These are phyloP conservation scores for Falco biarmicus DNA, from an alignment of 2,797 vertebrate species.

Conservation along the genomic window DNA sequence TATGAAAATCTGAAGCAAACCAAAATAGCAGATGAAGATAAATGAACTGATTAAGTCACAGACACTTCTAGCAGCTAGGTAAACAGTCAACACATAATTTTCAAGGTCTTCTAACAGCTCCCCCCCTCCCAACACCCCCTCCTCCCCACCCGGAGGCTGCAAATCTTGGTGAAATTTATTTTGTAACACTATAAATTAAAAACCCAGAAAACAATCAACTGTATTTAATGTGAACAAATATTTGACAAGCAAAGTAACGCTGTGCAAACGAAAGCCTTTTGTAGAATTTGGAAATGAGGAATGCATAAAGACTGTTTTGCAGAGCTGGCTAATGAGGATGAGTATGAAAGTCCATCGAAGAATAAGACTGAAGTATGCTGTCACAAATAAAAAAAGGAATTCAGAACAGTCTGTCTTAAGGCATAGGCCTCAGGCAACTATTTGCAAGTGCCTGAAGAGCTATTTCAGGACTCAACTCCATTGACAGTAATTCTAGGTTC, in stretches of 20 bases:
- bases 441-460: neutral
- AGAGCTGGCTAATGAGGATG: neutral
- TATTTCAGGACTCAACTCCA: neutral
- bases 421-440: neutral
- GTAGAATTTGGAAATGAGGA: neutral
- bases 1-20: slow-evolving; percentile 31
- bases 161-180: neutral
- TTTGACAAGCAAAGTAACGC: neutral
- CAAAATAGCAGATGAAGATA: slow-evolving; percentile 50
- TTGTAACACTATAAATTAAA: neutral
- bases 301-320: neutral
- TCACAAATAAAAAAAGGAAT: neutral
- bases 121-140: no score
- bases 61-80: neutral
- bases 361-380: neutral
- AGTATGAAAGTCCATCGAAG: neutral
- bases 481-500: neutral
- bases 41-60: slow-evolving; percentile 53
- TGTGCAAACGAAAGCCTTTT: neutral
- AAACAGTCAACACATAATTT: slow-evolving; percentile 18
- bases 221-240: neutral
- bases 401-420: neutral
- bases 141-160: neutral
- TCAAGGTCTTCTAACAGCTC: neutral
- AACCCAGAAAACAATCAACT: neutral